Evolutionary conservation across 2,797 vertebrate species (phyloP), one percentile per base, ranked within the genome.

Genomic region (Rhadinocentrus ornatus): DNA sequence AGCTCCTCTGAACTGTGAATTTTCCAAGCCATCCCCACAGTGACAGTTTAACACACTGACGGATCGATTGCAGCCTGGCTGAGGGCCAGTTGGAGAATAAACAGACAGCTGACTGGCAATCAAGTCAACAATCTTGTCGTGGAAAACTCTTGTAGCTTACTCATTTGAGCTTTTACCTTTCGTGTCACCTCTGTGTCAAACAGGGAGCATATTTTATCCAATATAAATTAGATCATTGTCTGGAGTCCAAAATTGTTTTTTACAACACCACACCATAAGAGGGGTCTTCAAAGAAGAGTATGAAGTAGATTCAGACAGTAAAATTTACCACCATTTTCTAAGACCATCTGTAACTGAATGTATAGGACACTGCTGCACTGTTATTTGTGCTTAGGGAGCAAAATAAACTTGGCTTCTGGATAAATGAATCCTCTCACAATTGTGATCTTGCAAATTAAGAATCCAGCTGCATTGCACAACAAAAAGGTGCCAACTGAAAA

Each of bases 41-140:
- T 48, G 54, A 69, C 48, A 63, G 48, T 58, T 77, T 57, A 73
- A 85, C 59, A 73, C 3, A 52, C 56, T 60, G 72, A 16, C 34
- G 29, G 71, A 86, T 83, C 67, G 26, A 86, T 78, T 11, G 16
- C 58, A 39, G 59, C 13, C 37, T 74, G 69, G 69, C 68, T 63
- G 41, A 71, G 39, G 61, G 68, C 65, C 57, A 81, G 48, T 34
- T 18, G 62, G 11, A 81, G 56, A 78, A 60, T 62, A 46, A 57
- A 44, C 46, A 66, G 53, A 75, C 58, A 5, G 24, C 57, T 27
- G 62, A 64, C 24, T 52, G 62, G 20, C 34, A 69, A 65, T 73
- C n/a, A 73, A 59, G 41, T 52, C 31, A 39, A 41, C 31, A 39
- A 41, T 50, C 1, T 0, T 16, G 18, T 10, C n/a, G 52, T 56